These are phyloP conservation scores for Syrista parreyssii DNA, from an alignment of 2,888 invertebrate genomes.

Conservation along the genomic window DNA sequence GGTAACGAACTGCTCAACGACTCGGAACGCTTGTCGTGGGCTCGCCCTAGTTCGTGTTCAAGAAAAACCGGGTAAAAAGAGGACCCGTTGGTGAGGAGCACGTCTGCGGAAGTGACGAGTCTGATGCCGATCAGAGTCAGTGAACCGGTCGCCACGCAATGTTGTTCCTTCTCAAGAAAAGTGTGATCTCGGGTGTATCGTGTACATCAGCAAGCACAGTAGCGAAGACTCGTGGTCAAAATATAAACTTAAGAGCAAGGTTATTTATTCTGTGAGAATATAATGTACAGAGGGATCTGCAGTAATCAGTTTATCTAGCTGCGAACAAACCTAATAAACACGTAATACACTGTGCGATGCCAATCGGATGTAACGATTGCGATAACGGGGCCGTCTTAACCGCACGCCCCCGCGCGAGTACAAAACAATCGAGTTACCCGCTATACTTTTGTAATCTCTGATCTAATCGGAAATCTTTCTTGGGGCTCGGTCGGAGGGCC, in stretches of 20 bases:
- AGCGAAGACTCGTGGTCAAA: background rate
- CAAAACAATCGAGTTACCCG: slow-evolving; percentile 32
- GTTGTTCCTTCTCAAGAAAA: background rate
- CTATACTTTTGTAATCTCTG: slow-evolving; percentile 42
- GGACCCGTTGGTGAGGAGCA: background rate
- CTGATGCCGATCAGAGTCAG: slow-evolving; percentile 1
- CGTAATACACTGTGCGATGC: slow-evolving; percentile 27
- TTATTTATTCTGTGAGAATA: background rate
- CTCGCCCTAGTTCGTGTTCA: background rate
- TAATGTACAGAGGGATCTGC: background rate
- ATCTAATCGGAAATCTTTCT: slow-evolving; percentile 13
- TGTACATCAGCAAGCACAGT: background rate
- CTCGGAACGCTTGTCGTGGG: background rate
- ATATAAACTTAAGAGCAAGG: background rate
- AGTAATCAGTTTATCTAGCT: background rate
- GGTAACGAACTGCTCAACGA: slow-evolving; percentile 7
- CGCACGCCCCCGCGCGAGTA: slow-evolving; percentile 19
- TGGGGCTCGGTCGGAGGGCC: slow-evolving; percentile 4
- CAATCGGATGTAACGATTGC: slow-evolving; percentile 20
- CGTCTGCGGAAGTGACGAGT: slow-evolving; percentile 5
- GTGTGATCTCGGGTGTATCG: background rate
- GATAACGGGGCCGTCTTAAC: slow-evolving; percentile 13
- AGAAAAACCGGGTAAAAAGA: background rate
- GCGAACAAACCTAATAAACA: slow-evolving; percentile 17
- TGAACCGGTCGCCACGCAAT: background rate